Conservation (phyloP, 2,888 invertebrate species). For the Rhagophthalmus giganteus region DNA sequence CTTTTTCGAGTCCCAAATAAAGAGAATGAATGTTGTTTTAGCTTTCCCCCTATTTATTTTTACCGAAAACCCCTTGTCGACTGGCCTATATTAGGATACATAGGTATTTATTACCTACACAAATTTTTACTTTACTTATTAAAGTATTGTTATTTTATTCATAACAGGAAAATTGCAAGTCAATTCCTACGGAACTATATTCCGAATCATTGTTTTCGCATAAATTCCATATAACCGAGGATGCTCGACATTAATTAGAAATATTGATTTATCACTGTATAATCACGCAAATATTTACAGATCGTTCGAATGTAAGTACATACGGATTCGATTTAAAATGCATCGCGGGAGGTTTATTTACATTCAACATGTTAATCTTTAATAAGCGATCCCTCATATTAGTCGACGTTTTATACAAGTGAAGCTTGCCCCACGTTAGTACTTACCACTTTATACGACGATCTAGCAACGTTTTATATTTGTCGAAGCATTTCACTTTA, state of each 20-base stretch:
- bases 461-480: neutral
- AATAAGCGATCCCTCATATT: neutral
- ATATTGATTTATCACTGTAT: neutral
- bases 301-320: neutral
- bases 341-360: neutral
- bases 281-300: neutral
- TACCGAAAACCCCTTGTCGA: no score
- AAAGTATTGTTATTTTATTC: no score
- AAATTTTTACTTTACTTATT: no score
- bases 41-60: no score
- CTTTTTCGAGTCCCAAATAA: no score
- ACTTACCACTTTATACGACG: neutral
- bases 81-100: no score
- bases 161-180: no score
- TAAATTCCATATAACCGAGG: neutral
- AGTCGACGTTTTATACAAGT: neutral
- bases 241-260: no score
- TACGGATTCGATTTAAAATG: neutral
- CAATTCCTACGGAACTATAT: neutral
- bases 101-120: no score
- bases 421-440: neutral
- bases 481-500: neutral
- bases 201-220: neutral
- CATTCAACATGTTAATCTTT: neutral
- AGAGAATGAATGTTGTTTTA: no score